Base-by-base conservation (phyloP, 1,140 invertebrate species). In the Elysia chlorotica region DNA sequence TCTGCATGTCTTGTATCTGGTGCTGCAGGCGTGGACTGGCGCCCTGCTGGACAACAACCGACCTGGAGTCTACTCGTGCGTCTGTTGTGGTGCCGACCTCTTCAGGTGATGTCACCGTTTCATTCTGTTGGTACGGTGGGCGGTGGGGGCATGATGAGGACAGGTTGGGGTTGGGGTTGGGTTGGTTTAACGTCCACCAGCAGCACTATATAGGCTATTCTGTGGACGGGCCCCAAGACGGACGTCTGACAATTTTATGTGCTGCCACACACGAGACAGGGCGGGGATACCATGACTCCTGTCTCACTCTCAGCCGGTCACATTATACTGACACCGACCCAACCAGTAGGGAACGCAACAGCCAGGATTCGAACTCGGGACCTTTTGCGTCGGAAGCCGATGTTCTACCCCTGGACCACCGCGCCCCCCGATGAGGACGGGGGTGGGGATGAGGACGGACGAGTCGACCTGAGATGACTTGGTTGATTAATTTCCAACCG, bases 11-110 rank as follows among this genome's bases (percentile, higher is more conserved):
- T n/a, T n/a, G n/a, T n/a, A n/a, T n/a, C n/a, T n/a, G n/a, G n/a
- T n/a, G n/a, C n/a, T n/a, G n/a, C 75, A 87, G 85, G 82, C 86
- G 0, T 87, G 85, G 71, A 82, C 76, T 71, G 85, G 86, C 28
- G 66, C 82, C 54, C 85, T 81, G 63, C 77, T 79, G 48, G 79
- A 80, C 30, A 77, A 86, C 68, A 78, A 81, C 65, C 80, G 78
- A 54, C 74, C 77, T 71, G 86, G 86, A 23, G 73, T 81, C 0
- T 87, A 87, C 67, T 67, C 66, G 4, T 87, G 86, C 63, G 76
- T 80, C 19, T 86, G 84, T 70, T 87, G 86, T 78, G 84, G 82
- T 36, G 41, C 76, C 14, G 79, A 81, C 37, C 73, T 86, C 23
- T 87, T 86, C 73, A 81, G 75, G 82, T 85, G 75, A 48, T n/a